Percentiles rank a stretch among this genome's conserved stretches.
phyloP scores from a whole-genome alignment of 2,113 vertebrate genomes.

The Stigmatopora argus region DNA sequence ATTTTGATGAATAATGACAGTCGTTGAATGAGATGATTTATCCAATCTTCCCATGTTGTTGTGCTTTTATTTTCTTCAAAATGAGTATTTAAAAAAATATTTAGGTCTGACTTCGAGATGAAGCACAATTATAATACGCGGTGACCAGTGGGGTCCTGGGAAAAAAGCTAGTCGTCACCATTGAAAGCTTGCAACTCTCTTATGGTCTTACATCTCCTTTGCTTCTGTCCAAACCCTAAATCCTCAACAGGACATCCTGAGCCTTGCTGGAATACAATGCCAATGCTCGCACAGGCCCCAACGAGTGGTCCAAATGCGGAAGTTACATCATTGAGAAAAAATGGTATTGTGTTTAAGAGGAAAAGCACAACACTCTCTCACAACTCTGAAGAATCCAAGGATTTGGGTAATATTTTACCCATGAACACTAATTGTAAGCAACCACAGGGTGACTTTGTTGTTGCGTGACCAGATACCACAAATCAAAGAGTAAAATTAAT shows the following conservation, averaged over 20 bases:
- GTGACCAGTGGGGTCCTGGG: constrained; percentile 3
- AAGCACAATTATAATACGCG: background rate
- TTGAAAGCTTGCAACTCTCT: constrained; percentile 31
- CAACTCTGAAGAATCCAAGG: background rate
- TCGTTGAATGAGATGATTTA: background rate
- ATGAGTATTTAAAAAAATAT: background rate
- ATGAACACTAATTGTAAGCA: background rate
- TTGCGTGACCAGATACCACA: background rate
- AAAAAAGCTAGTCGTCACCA: constrained; percentile 31
- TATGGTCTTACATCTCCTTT: constrained; percentile 33
- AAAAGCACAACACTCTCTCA: constrained; percentile 51
- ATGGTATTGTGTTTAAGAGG: constrained; percentile 72
- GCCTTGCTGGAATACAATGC: constrained; percentile 89
- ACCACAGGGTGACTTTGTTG: background rate
- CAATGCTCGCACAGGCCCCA: constrained; percentile 68
- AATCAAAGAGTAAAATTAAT: background rate
- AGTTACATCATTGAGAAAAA: constrained; percentile 75
- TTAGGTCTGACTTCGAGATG: background rate
- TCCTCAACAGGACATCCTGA: constrained; percentile 95
- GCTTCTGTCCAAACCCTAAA: constrained; percentile 69
- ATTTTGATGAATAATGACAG: background rate
- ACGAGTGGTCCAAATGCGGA: constrained; percentile 76
- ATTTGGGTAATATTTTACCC: background rate
- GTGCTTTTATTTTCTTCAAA: background rate
- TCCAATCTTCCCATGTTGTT: background rate